Evolutionary conservation across 2,797 vertebrate genomes (phyloP), one percentile per base, ranked within the genome.

Genomic region (Melanotaenia trifasciata): DNA sequence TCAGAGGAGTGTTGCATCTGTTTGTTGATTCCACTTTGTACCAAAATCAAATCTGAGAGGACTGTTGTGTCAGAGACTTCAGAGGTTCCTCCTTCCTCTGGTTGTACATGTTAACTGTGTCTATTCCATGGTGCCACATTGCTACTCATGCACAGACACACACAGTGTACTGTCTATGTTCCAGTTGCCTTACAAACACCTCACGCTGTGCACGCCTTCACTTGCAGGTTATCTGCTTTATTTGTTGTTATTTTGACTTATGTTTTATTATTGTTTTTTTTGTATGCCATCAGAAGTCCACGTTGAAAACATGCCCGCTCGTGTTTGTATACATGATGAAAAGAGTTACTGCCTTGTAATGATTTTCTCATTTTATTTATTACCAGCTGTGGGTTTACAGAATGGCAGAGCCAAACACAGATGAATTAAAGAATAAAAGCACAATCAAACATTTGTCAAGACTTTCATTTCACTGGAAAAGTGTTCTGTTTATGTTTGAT

Each of bases 331-430:
- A 66, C 63, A 43, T 26, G 79, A 43, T 81, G 65, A 70, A 24
- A 64, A 60, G 38, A 38, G 45, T 82, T 83, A 40, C 50, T 75
- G 74, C 70, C 72, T 78, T 75, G 57, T 85, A 60, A 81, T 84
- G 26, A 83, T 84, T 78, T 54, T 58, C 74, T 89, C 24, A 66
- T 70, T 87, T 88, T 93, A 92, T 93, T 94, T 94, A 94, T 94
- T 87, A 47, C 68, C 85, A 79, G 77, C 69, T 88, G 89, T 84
- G 75, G 63, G 82, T 89, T 91, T 91, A 88, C 79, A 78, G 60
- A 91, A 79, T 81, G 84, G 84, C 80, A 65, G 85, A 87, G 83
- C 76, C 84, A 89, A 83, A 88, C 57, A 74, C 63, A 47, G 62
- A 75, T 60, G 58, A 84, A 92, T 87, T 83, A 91, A 94, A 91